Evolutionary conservation across 2,888 invertebrate species (phyloP).

Genomic region (Malthinus seriepunctatus): DNA sequence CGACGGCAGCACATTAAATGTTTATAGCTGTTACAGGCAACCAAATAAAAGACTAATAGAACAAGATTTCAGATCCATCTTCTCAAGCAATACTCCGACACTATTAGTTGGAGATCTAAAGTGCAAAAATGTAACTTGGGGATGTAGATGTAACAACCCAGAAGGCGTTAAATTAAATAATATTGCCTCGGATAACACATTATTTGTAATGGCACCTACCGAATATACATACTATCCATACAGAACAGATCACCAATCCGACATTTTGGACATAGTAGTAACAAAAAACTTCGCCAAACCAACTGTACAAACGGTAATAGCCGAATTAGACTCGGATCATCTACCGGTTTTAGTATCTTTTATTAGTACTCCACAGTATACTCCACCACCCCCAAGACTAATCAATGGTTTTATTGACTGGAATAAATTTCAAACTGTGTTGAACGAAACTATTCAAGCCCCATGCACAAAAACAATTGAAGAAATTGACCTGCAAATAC

Average conservation of each 20-base stretch:
- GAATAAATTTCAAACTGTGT: background rate
- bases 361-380: background rate
- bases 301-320: background rate
- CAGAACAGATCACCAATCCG: background rate
- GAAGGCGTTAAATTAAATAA: background rate
- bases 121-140: background rate
- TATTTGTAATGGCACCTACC: background rate
- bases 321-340: constrained; percentile 1
- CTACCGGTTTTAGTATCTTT: background rate
- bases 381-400: background rate
- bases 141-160: background rate
- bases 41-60: background rate
- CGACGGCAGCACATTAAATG: background rate
- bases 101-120: background rate
- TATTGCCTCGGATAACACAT: background rate
- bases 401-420: background rate
- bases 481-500: background rate
- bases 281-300: background rate
- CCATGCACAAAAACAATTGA: background rate
- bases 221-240: background rate
- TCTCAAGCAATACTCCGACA: background rate
- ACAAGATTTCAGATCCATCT: background rate
- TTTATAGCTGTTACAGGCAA: background rate
- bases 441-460: background rate
- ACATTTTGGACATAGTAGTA: background rate